phyloP scores from a whole-genome alignment of 2,888 invertebrate genomes.

The Lithophane semibrunnea region DNA sequence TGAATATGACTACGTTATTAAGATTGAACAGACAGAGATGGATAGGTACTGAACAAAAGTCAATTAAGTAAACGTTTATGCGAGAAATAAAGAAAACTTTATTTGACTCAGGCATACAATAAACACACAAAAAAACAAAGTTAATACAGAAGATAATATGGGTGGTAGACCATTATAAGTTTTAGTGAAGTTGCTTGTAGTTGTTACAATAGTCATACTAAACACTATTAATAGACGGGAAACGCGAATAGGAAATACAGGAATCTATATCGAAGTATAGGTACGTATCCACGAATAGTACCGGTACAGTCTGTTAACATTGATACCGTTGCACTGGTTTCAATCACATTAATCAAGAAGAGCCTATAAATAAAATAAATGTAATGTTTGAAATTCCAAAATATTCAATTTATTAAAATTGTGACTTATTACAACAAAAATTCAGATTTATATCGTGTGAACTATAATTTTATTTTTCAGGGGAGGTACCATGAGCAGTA shows the following conservation, averaged over 20 bases:
- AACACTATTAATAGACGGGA: background rate
- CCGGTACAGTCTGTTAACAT: slow-evolving; percentile 15
- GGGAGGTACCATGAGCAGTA: slow-evolving; percentile 53
- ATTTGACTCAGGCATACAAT: background rate
- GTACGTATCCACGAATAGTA: background rate
- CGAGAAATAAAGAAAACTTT: background rate
- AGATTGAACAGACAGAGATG: background rate
- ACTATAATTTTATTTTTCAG: slow-evolving; percentile 54
- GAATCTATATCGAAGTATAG: background rate
- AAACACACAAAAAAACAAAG: background rate
- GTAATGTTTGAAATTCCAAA: slow-evolving; percentile 26
- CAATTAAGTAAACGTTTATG: background rate
- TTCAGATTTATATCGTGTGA: slow-evolving; percentile 35
- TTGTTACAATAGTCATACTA: background rate
- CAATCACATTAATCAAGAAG: slow-evolving; percentile 30
- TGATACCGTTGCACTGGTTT: slow-evolving; percentile 16
- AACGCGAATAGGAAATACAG: background rate
- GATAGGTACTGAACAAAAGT: background rate
- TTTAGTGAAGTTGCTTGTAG: background rate
- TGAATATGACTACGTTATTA: background rate
- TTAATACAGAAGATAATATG: no score
- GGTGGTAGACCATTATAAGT: background rate
- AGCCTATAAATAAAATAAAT: slow-evolving; percentile 22
- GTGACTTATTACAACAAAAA: slow-evolving; percentile 39
- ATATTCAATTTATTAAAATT: slow-evolving; percentile 23